Percentiles rank a stretch among this genome's conserved stretches.
These are phyloP conservation scores for Idris sp. DNA, from an alignment of 1,140 invertebrate genomes.

Conservation along the genomic window DNA sequence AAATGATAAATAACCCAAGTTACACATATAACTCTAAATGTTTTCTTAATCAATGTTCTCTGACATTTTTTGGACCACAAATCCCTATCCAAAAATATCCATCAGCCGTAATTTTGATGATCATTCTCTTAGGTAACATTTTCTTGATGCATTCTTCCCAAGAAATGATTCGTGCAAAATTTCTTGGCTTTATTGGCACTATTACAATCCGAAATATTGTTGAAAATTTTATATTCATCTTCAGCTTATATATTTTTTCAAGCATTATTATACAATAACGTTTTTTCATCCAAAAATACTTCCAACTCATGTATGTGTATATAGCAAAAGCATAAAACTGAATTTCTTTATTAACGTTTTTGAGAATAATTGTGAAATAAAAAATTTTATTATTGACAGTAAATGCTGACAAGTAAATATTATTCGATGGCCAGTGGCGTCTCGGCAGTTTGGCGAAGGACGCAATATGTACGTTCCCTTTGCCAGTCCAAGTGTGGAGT, in stretches of 20 bases:
- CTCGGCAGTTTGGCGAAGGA: constrained; percentile 54
- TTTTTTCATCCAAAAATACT: not conserved
- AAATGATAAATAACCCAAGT: too few species aligned
- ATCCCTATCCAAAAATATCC: too few species aligned
- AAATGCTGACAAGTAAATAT: constrained; percentile 45
- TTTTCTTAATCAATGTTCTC: too few species aligned
- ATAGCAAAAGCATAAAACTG: too few species aligned
- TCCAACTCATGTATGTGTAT: too few species aligned
- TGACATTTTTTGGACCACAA: too few species aligned
- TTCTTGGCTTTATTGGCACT: constrained; percentile 23
- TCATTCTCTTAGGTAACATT: constrained; percentile 27
- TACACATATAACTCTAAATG: too few species aligned
- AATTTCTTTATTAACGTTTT: too few species aligned
- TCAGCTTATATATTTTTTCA: not conserved
- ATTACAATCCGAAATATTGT: constrained; percentile 15
- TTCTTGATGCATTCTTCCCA: constrained; percentile 32
- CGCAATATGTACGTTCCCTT: constrained; percentile 56
- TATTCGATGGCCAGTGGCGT: constrained; percentile 34
- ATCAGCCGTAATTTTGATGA: too few species aligned
- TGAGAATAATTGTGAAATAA: too few species aligned
- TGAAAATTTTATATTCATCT: constrained; percentile 3
- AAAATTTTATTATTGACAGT: constrained; percentile 17
- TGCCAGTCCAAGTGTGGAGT: constrained; percentile 39
- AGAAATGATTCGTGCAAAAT: constrained; percentile 34
- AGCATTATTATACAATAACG: not conserved